phyloP scores from a whole-genome alignment of 2,888 invertebrate genomes.

The Xanthia togata region DNA sequence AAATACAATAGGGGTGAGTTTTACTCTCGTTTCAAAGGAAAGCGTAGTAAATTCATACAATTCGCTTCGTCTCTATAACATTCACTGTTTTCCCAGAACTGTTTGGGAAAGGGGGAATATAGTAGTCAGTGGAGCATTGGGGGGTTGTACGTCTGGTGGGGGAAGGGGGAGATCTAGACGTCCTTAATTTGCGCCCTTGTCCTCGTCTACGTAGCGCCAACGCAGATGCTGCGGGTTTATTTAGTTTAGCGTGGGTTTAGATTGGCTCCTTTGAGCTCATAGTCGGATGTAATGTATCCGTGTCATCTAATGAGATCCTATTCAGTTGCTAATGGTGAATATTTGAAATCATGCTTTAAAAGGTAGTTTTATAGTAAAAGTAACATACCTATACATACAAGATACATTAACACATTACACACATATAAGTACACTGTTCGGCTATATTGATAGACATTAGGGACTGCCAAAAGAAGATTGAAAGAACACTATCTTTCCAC shows the following conservation, averaged over 20 bases:
- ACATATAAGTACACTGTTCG: no score
- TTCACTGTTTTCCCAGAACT: conserved; percentile 37
- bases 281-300: conserved; percentile 6
- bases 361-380: no score
- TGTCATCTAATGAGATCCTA: conserved; percentile 16
- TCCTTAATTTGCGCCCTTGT: conserved; percentile 59
- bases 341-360: no score
- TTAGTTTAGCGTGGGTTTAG: conserved; percentile 31
- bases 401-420: no score
- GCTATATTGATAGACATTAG: no score
- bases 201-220: conserved; percentile 35
- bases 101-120: conserved; percentile 14
- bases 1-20: conserved; percentile 29
- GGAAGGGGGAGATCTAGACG: conserved; percentile 36
- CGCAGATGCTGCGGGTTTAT: conserved; percentile 28
- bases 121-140: conserved; percentile 35
- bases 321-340: conserved; percentile 5
- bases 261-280: conserved; percentile 13
- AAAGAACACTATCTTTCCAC: no score
- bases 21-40: conserved; percentile 25
- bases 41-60: conserved; percentile 36
- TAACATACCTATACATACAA: no score
- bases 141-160: conserved; percentile 1
- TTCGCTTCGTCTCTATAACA: conserved; percentile 34
- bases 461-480: no score